Conservation (phyloP, 2,113 vertebrate species). For the Rhinolophus ferrumequinum region DNA sequence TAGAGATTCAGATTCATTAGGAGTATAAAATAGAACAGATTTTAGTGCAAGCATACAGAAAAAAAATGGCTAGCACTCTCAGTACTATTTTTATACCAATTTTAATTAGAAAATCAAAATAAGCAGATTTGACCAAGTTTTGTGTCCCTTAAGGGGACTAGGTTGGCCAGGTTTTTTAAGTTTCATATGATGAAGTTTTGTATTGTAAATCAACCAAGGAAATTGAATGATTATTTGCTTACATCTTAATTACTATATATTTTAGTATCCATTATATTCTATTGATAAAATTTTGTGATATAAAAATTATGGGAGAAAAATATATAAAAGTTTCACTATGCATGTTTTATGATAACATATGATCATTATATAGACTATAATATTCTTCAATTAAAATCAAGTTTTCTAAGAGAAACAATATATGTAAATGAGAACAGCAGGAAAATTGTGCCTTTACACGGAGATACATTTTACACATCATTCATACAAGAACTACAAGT, state of each 20-base stretch:
- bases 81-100: not conserved
- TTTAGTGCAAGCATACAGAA: not conserved
- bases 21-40: not conserved
- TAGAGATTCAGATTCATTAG: not conserved
- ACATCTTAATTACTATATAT: not conserved
- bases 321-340: not conserved
- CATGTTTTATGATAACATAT: not conserved
- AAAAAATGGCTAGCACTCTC: not conserved
- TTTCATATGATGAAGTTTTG: not conserved
- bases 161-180: not conserved
- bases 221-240: not conserved
- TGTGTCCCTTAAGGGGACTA: not conserved
- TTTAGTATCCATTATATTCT: not conserved
- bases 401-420: not conserved
- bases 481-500: not conserved
- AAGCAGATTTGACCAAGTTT: not conserved
- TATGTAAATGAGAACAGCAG: not conserved
- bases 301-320: not conserved
- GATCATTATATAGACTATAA: not conserved
- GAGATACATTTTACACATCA: not conserved
- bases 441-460: not conserved
- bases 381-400: not conserved
- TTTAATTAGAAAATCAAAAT: constrained; percentile 35
- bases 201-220: not conserved
- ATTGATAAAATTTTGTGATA: not conserved